These are phyloP conservation scores for Papilio protenor DNA, from an alignment of 2,888 invertebrate species.

Conservation along the genomic window DNA sequence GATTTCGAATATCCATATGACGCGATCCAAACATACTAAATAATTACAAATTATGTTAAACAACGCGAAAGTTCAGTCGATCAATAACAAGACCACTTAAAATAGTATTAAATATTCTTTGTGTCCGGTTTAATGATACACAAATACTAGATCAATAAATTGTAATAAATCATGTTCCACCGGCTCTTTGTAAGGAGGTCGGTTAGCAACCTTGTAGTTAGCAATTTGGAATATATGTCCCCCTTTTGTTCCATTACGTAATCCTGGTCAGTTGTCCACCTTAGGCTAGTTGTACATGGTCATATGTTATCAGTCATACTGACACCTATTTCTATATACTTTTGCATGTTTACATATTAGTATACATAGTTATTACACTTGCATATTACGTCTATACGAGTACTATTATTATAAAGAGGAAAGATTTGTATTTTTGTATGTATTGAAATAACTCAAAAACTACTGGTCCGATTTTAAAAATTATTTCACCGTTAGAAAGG, in stretches of 20 bases:
- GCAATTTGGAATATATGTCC: slow-evolving; percentile 63
- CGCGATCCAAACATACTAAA: no score
- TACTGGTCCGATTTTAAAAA: no score
- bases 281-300: slow-evolving; percentile 62
- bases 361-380: neutral
- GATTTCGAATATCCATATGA: no score
- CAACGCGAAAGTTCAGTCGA: neutral
- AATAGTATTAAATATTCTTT: neutral
- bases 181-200: slow-evolving; percentile 59
- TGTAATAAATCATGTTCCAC: slow-evolving; percentile 53
- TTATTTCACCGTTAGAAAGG: no score
- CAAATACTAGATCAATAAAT: slow-evolving; percentile 37
- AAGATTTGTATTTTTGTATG: no score
- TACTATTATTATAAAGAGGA: no score
- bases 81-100: neutral
- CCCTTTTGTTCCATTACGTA: slow-evolving; percentile 63
- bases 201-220: slow-evolving; percentile 56
- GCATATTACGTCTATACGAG: neutral
- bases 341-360: neutral
- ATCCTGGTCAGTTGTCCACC: slow-evolving; percentile 61
- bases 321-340: slow-evolving; percentile 5
- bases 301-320: slow-evolving; percentile 40
- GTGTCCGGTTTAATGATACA: slow-evolving; percentile 7
- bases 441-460: no score
- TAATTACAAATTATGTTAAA: neutral